These are phyloP conservation scores for Temnopleurus reevesii DNA, from an alignment of 53 echinoderm and acorn worm genomes.

Conservation along the genomic window DNA sequence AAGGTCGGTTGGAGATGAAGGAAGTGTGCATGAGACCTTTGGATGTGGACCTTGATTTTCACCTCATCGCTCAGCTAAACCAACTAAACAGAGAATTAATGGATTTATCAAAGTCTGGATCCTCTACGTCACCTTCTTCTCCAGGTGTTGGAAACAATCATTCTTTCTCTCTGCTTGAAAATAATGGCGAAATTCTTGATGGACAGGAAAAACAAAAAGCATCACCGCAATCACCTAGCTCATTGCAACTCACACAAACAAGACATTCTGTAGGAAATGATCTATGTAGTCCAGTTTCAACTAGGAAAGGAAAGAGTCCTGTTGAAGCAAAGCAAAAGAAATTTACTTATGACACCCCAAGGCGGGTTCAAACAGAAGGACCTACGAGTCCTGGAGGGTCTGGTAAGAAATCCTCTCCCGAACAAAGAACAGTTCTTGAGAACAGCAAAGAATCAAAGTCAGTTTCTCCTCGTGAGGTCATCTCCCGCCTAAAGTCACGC, in stretches of 20 bases:
- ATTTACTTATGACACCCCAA: background rate
- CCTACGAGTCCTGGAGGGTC: background rate
- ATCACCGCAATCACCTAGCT: background rate
- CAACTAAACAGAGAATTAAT: constrained; percentile 79
- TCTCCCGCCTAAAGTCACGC: constrained; percentile 39
- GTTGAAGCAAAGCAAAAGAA: constrained; percentile 8
- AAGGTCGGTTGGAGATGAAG: constrained; percentile 87
- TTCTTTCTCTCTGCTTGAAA: constrained; percentile 22
- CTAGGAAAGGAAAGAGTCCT: background rate
- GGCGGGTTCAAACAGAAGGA: background rate
- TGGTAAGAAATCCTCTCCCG: constrained; percentile 47
- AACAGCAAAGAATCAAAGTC: constrained; percentile 51
- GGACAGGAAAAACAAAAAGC: background rate
- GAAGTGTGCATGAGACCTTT: constrained; percentile 63
- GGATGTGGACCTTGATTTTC: constrained; percentile 76
- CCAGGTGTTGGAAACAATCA: background rate
- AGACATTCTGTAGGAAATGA: background rate
- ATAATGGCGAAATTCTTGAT: background rate
- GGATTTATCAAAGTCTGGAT: constrained; percentile 55
- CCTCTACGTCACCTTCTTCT: constrained; percentile 44
- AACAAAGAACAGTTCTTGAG: background rate
- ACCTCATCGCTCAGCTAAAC: constrained; percentile 77
- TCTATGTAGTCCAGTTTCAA: background rate
- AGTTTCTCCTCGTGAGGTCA: constrained; percentile 28
- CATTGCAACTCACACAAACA: background rate